Evolutionary conservation across 1,140 invertebrate genomes (phyloP), one percentile per base, ranked within the genome.

Genomic region (Cecropterus lyciades): DNA sequence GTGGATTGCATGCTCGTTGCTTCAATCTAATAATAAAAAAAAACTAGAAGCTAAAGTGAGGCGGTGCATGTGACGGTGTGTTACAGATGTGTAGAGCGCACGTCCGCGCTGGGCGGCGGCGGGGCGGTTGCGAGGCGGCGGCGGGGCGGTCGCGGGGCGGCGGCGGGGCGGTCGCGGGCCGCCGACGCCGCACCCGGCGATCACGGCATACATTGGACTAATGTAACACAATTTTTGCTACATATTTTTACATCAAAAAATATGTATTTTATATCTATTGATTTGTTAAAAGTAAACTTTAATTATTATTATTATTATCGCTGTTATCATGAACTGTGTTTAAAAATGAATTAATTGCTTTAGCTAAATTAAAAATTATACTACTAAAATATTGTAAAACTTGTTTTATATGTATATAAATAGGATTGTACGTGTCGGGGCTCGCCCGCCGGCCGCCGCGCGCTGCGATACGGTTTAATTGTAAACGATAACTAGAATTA

Each of bases 401-500:
- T 63, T 63, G 60, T 63, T 63, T 63, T 52, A 63, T 63, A 63
- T 63, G 60, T 63, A 63, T 63, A 63, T 63, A 63, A 63, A 52
- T 17, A 46, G 17, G 63, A 65, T 59, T 8, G 76, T 49, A 62
- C 64, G 71, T 60, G 24, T 62, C 63, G 27, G 43, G 42, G 66
- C 43, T 24, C 20, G 67, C 45, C 15, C 37, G 46, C 37, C 30
- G 67, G 33, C 60, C 64, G 24, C 53, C 42, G 46, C 46, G n/a
- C 6, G 20, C 73, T 69, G n/a, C 6, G 20, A 74, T 69, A 67
- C 74, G 20, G 20, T 73, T 66, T 79, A 75, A 79, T 56, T 65
- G 73, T 75, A 49, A 75, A 73, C 74, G 71, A 77, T 73, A 74
- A 64, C 67, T 82, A 82, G 80, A 66, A 69, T 73, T 73, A 79